Percentiles rank a stretch among this genome's conserved stretches.
phyloP scores from a whole-genome alignment of 2,888 invertebrate genomes.

The Parnassius smintheus region DNA sequence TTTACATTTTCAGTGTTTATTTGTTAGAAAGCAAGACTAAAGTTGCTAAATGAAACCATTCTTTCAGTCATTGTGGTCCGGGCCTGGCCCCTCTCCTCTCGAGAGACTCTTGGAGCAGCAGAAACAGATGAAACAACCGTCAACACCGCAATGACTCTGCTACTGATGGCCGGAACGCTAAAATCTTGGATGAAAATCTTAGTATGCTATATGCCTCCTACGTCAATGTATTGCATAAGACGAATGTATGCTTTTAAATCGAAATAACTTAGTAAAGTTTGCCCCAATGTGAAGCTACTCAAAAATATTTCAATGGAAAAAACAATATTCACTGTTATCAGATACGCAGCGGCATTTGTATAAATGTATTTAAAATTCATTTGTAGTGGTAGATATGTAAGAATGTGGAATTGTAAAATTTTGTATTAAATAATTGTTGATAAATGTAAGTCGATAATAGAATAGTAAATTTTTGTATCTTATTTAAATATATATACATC shows the following conservation, averaged over 20 bases:
- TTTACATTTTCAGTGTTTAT: no score
- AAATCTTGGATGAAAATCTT: background rate
- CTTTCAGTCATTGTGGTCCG: constrained; percentile 87
- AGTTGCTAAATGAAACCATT: no score
- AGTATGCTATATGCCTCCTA: no score
- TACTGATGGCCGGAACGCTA: no score
- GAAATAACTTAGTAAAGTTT: no score
- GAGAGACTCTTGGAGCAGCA: constrained; percentile 91
- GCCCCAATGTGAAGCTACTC: no score
- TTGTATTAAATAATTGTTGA: background rate
- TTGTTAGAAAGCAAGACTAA: no score
- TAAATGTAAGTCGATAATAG: background rate
- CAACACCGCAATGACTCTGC: constrained; percentile 49
- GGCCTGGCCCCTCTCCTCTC: constrained; percentile 88
- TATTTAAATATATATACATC: background rate
- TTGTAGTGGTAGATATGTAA: background rate
- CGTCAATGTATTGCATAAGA: no score
- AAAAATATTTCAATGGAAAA: no score
- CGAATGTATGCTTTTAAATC: no score
- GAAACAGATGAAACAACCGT: constrained; percentile 80
- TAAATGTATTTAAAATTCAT: background rate
- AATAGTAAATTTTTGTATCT: background rate
- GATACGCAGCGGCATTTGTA: background rate
- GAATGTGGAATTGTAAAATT: background rate
- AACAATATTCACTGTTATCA: background rate